These are phyloP conservation scores for Halcyon leucocephala DNA, from an alignment of 2,797 vertebrate genomes.

Conservation along the genomic window DNA sequence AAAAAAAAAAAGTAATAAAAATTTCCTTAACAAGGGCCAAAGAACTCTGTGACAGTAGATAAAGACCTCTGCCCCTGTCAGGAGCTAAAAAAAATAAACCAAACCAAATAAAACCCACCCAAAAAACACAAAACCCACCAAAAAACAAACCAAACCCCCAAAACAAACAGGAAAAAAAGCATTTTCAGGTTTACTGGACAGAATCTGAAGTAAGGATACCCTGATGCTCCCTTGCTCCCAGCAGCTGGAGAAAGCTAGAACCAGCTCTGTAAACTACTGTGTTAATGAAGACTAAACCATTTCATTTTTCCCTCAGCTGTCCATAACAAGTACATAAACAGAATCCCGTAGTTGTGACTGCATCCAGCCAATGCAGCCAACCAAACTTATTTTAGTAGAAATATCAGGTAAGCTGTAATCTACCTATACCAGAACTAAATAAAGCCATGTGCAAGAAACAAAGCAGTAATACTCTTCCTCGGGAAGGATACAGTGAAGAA, in stretches of 20 bases:
- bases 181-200: not conserved
- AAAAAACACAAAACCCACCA: too few relatives aligned
- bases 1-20: not conserved
- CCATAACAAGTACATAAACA: not conserved
- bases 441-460: not conserved
- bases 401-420: not conserved
- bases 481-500: not conserved
- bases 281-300: not conserved
- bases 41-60: not conserved
- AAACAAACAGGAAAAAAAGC: not conserved
- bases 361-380: not conserved
- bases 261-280: not conserved
- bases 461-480: not conserved
- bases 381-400: not conserved
- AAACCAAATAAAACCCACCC: too few relatives aligned
- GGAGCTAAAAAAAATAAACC: not conserved
- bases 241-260: not conserved
- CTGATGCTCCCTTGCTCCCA: not conserved
- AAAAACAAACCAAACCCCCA: too few relatives aligned
- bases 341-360: not conserved
- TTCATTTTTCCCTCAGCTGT: not conserved
- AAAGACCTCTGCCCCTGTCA: not conserved
- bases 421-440: not conserved
- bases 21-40: not conserved
- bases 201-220: not conserved